Evolutionary conservation across 1,140 invertebrate species (phyloP), one percentile per base, ranked within the genome.

Genomic region (Philotrypesis tridentata): DNA sequence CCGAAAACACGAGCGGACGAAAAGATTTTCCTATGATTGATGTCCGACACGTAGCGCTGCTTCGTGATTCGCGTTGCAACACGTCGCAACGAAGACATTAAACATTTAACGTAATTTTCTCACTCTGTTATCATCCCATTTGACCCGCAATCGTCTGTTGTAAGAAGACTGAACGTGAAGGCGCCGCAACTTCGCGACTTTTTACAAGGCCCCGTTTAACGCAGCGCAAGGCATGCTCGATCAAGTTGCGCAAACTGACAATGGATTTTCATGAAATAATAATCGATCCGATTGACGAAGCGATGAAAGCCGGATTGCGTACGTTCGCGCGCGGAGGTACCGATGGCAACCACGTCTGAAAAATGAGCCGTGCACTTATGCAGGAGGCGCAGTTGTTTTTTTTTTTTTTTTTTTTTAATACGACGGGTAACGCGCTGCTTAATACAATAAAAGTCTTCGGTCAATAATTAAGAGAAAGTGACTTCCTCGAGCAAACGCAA

Each of bases 391-490:
- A n/a, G n/a, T n/a, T n/a, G n/a, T n/a, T n/a, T n/a, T n/a, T n/a
- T n/a, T n/a, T n/a, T n/a, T n/a, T n/a, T n/a, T n/a, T n/a, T 55
- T 55, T 7, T 55, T 17, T 55, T 55, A 55, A 55, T 55, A 6
- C 48, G 6, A 55, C 48, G 48, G 1, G 12, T 43, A 55, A 55
- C 23, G 11, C 25, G 27, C 23, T 29, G 25, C 23, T 3, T 11
- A 11, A 25, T 23, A 37, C 67, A 37, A 70, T 31, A 33, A 70
- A 70, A 8, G 29, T 33, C 23, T 70, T 23, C 25, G 23, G 11
- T 23, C 70, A 23, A 72, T 72, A n/a, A n/a, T n/a, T n/a, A 43
- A 43, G 70, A 72, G 70, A 72, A 72, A 72, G 70, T 43, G 11
- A n/a, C 31, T 70, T 70, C 31, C 67, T 70, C 29, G 29, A 29